Conservation (phyloP, 2,797 vertebrate species). For the Pyrocephalus nanus region DNA sequence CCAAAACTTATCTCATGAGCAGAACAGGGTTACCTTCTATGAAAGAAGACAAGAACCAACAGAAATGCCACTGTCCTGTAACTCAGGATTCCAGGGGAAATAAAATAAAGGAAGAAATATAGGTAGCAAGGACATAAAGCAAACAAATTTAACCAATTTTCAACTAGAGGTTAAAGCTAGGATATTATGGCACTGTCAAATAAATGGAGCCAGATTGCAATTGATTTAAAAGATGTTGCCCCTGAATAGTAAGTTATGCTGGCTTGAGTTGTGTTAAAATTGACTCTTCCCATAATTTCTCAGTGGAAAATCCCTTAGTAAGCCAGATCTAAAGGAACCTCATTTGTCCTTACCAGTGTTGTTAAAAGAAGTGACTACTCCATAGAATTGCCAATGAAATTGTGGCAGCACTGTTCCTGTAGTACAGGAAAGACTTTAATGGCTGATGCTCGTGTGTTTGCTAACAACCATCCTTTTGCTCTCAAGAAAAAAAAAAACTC, state of each 20-base stretch:
- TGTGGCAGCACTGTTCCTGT: neutral
- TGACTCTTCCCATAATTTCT: neutral
- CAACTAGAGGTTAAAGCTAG: neutral
- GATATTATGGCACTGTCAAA: neutral
- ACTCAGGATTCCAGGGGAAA: neutral
- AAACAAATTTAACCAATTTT: neutral
- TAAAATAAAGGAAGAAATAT: neutral
- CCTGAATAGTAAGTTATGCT: neutral
- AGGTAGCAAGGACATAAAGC: neutral
- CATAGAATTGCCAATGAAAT: neutral
- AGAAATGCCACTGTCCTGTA: neutral
- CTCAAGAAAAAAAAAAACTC: neutral
- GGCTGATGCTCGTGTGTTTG: too few relatives aligned
- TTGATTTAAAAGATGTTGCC: neutral
- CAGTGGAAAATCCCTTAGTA: neutral
- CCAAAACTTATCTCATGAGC: accelerated
- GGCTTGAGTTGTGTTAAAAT: neutral
- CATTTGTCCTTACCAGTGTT: neutral
- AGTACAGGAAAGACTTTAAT: neutral
- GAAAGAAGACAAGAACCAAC: neutral
- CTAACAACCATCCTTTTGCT: neutral
- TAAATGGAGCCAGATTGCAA: neutral
- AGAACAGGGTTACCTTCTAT: neutral
- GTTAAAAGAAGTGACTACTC: neutral
- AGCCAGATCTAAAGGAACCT: neutral